Percentiles rank a stretch among this genome's conserved stretches.
Conservation (phyloP, 2,888 invertebrate genomes). For the Amblyteles armatorius region DNA sequence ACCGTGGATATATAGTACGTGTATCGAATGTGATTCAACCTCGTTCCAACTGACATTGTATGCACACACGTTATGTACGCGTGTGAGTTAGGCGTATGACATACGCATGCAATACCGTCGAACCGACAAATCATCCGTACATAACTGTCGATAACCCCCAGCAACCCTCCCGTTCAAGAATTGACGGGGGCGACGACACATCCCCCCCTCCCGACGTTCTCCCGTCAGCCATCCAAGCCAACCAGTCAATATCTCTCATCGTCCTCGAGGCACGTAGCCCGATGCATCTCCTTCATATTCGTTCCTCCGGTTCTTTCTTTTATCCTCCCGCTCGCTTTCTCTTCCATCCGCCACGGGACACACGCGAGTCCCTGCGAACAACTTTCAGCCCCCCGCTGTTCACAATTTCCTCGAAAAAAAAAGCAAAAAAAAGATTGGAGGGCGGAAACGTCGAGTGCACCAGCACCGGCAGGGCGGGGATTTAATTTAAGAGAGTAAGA, state of each 20-base stretch:
- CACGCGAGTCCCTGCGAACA: conserved; percentile 12
- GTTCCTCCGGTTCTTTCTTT: conserved; percentile 16
- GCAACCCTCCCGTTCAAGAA: conserved; percentile 23
- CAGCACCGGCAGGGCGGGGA: conserved; percentile 52
- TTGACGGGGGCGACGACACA: conserved; percentile 50
- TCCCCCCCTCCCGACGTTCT: neutral
- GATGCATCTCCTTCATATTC: conserved; percentile 17
- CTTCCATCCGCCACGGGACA: conserved; percentile 4
- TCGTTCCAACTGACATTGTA: neutral
- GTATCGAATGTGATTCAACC: neutral
- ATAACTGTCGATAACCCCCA: conserved; percentile 62
- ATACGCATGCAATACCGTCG: conserved; percentile 49
- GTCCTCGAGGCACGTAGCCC: conserved; percentile 27
- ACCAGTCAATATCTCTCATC: conserved; percentile 47
- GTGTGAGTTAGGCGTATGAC: conserved; percentile 24
- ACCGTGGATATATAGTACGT: neutral
- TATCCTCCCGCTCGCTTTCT: conserved; percentile 5
- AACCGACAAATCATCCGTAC: conserved; percentile 63
- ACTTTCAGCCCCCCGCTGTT: conserved; percentile 13
- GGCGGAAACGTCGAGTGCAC: conserved; percentile 22
- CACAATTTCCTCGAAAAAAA: conserved; percentile 14
- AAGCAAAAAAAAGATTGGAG: neutral
- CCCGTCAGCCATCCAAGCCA: conserved; percentile 12
- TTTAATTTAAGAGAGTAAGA: conserved; percentile 72
- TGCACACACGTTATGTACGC: conserved; percentile 10